Conservation (phyloP, 37 sponge, comb jelly and placozoan species). For the Beroe ovata region DNA sequence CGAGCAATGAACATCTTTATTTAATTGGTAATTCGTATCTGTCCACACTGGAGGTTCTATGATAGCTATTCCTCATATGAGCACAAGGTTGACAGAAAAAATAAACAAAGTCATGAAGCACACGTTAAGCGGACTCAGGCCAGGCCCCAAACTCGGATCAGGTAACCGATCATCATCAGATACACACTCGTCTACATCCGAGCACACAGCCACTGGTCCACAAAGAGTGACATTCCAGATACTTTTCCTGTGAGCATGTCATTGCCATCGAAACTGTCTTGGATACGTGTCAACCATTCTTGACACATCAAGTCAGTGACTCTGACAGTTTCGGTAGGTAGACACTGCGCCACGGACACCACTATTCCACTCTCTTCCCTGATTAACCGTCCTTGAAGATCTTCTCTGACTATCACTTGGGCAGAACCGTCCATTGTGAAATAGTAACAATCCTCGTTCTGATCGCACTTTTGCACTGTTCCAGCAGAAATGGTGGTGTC, state of each 20-base stretch:
- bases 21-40: no score
- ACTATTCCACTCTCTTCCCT: neutral
- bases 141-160: no score
- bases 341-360: neutral
- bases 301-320: neutral
- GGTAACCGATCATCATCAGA: neutral
- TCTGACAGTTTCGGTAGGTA: neutral
- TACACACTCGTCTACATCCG: neutral
- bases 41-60: no score
- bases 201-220: neutral
- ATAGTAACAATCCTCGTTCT: neutral
- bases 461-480: neutral
- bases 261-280: neutral
- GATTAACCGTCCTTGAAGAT: neutral
- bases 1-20: no score
- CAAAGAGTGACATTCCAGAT: neutral
- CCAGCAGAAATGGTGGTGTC: neutral
- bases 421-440: neutral
- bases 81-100: no score
- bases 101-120: no score
- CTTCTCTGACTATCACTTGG: neutral
- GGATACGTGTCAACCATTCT: neutral
- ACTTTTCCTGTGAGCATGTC: neutral
- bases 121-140: no score
- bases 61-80: no score